phyloP scores from a whole-genome alignment of 2,888 invertebrate species.

The Cyclophora punctaria region DNA sequence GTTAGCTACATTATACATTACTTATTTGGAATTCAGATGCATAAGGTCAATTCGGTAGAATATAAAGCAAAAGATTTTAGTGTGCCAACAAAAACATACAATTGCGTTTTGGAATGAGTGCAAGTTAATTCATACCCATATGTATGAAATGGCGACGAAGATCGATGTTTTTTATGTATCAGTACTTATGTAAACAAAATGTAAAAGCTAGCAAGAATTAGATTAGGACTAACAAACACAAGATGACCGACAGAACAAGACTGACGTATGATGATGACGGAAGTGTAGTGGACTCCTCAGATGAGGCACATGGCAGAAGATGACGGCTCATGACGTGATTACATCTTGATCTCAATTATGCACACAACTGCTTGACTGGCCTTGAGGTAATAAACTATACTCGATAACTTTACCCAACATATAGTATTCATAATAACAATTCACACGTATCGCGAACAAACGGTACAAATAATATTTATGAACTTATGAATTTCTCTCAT shows the following conservation, averaged over 20 bases:
- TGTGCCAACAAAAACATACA: conserved; percentile 22
- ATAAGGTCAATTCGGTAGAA: neutral
- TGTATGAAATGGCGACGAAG: conserved; percentile 29
- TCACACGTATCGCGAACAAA: too few relatives aligned
- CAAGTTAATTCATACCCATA: conserved; percentile 23
- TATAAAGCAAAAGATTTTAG: conserved; percentile 19
- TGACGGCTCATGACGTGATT: conserved; percentile 51
- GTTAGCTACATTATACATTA: conserved; percentile 3
- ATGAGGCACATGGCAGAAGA: conserved; percentile 45
- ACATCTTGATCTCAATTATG: conserved; percentile 47
- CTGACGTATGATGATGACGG: conserved; percentile 26
- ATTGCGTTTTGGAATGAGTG: conserved; percentile 23
- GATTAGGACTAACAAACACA: conserved; percentile 29
- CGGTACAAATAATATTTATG: too few relatives aligned
- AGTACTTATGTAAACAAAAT: conserved; percentile 25
- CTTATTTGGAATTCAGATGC: neutral
- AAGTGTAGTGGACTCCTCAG: conserved; percentile 28
- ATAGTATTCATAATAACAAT: neutral
- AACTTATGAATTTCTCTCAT: too few relatives aligned
- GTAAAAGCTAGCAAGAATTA: conserved; percentile 45
- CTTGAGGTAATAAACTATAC: conserved; percentile 54
- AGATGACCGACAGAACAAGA: conserved; percentile 30
- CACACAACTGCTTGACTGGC: conserved; percentile 52
- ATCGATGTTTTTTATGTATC: conserved; percentile 25
- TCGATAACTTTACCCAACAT: neutral